phyloP scores from a whole-genome alignment of 2,797 vertebrate genomes.

The Siniperca scherzeri region DNA sequence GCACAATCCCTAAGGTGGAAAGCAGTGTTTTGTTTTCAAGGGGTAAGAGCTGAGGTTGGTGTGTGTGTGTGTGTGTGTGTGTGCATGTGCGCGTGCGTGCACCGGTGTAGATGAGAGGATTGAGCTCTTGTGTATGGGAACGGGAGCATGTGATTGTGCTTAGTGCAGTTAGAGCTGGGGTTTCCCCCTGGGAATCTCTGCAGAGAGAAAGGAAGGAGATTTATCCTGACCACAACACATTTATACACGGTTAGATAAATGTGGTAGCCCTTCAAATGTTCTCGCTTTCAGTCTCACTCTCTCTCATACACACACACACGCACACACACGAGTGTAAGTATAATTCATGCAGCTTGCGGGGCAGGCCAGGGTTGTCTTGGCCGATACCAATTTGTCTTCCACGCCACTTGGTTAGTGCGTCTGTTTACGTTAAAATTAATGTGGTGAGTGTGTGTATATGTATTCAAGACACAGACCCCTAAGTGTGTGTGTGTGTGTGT shows the following conservation, averaged over 20 bases:
- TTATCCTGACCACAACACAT: constrained; percentile 77
- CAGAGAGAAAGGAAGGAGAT: constrained; percentile 67
- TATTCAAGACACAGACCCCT: constrained; percentile 65
- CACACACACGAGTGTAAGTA: constrained; percentile 16
- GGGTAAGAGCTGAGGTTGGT: constrained; percentile 44
- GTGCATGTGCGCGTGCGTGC: constrained; percentile 7
- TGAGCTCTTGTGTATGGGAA: constrained; percentile 70
- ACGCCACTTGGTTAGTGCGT: constrained; percentile 54
- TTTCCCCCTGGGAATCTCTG: constrained; percentile 69
- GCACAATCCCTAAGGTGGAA: constrained; percentile 47
- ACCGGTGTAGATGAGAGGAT: constrained; percentile 53
- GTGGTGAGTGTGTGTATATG: constrained; percentile 70
- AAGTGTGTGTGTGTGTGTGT: constrained; percentile 16
- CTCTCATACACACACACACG: constrained; percentile 6
- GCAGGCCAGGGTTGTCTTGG: constrained; percentile 52
- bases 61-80: neutral
- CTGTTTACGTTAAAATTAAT: constrained; percentile 76
- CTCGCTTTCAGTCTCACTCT: constrained; percentile 22
- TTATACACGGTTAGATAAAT: constrained; percentile 73
- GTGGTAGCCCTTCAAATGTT: constrained; percentile 67
- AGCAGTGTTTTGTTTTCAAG: constrained; percentile 48
- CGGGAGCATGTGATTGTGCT: constrained; percentile 81
- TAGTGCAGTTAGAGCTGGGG: constrained; percentile 69
- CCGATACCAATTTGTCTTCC: constrained; percentile 69
- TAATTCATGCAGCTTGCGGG: constrained; percentile 58